These are phyloP conservation scores for Nixonia krombeini DNA, from an alignment of 1,140 invertebrate species.

Conservation along the genomic window DNA sequence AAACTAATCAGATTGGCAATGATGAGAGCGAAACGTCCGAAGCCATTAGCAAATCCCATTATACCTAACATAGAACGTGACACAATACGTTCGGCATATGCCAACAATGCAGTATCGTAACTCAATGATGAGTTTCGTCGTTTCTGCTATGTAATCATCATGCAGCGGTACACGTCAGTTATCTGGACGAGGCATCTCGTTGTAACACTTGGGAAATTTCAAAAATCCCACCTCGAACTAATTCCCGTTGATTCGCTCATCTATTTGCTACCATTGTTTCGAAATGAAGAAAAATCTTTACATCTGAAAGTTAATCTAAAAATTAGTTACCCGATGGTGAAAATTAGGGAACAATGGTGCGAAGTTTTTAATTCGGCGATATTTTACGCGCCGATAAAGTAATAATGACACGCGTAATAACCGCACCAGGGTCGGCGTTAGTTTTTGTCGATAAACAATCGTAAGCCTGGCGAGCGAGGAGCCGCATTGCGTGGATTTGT, in stretches of 20 bases:
- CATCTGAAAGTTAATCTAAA: too few relatives aligned
- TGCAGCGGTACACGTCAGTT: constrained; percentile 51
- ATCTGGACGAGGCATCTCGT: too few relatives aligned
- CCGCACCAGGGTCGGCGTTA: constrained; percentile 62
- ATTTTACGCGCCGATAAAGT: constrained; percentile 60
- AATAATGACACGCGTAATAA: constrained; percentile 65
- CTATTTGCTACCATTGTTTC: too few relatives aligned
- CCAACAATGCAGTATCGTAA: constrained; percentile 57
- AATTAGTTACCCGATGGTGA: too few relatives aligned
- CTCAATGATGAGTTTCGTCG: constrained; percentile 56
- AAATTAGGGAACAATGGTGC: neutral
- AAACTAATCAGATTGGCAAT: constrained; percentile 41
- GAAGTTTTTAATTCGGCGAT: too few relatives aligned
- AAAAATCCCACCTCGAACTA: too few relatives aligned
- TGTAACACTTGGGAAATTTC: too few relatives aligned
- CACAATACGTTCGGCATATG: constrained; percentile 46
- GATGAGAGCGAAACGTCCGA: constrained; percentile 45
- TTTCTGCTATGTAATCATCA: constrained; percentile 59
- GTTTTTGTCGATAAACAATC: constrained; percentile 70
- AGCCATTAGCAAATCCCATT: constrained; percentile 58
- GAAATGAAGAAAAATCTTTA: too few relatives aligned
- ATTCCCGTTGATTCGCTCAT: too few relatives aligned
- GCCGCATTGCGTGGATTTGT: constrained; percentile 23
- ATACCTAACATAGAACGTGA: constrained; percentile 44
- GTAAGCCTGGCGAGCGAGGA: constrained; percentile 47